Evolutionary conservation across 2,113 vertebrate genomes (phyloP).

Genomic region (Sinocyclocheilus anophthalmus): DNA sequence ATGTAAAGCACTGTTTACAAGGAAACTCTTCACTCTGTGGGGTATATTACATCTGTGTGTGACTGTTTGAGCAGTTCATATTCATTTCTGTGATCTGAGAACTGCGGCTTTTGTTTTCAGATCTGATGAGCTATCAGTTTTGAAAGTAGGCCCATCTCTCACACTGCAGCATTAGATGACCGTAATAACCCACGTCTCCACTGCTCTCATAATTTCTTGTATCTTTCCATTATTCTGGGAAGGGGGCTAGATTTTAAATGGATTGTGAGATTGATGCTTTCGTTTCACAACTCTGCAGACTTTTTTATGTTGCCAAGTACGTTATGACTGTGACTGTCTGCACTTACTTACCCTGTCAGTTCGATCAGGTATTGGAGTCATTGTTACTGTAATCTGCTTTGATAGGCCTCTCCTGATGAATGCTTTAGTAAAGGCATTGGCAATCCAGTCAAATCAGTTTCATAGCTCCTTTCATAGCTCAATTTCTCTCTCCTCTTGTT

Average conservation of each 20-base stretch:
- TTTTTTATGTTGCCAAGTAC: neutral
- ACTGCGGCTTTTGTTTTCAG: neutral
- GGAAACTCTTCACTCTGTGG: neutral
- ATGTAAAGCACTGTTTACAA: neutral
- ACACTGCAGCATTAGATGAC: neutral
- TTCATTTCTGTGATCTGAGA: neutral
- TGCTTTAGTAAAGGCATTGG: constrained; percentile 56
- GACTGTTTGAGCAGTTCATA: neutral
- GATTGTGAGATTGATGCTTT: neutral
- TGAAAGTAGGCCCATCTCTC: neutral
- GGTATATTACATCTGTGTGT: neutral
- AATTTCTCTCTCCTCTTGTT: neutral
- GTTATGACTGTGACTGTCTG: neutral
- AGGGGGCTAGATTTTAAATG: neutral
- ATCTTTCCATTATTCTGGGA: neutral
- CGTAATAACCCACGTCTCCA: neutral
- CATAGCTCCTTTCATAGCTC: neutral
- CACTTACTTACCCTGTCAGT: neutral
- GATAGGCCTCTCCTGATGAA: constrained; percentile 59
- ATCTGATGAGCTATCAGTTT: constrained; percentile 1
- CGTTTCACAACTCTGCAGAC: neutral
- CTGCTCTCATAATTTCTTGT: neutral
- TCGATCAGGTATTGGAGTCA: neutral
- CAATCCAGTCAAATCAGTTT: neutral
- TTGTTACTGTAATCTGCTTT: constrained; percentile 39